These are phyloP conservation scores for Gila orcuttii DNA, from an alignment of 2,113 vertebrate species.

Conservation along the genomic window DNA sequence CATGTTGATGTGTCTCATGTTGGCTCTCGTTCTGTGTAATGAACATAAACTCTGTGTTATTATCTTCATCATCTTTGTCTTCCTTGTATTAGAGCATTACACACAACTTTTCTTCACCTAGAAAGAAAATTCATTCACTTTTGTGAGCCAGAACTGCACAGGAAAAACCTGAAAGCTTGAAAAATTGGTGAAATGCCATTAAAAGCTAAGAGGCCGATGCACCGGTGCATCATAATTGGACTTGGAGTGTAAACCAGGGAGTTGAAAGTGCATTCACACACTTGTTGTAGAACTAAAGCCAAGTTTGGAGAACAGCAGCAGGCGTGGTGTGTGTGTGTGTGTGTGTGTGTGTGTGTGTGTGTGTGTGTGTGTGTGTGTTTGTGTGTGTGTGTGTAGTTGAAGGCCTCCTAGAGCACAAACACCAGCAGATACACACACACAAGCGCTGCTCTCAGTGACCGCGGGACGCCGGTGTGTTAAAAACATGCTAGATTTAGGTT, in stretches of 20 bases:
- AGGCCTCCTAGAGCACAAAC: no score
- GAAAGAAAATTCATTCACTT: background rate
- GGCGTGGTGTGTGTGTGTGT: background rate
- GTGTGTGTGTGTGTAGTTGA: no score
- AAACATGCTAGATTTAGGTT: constrained; percentile 48
- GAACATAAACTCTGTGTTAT: no score
- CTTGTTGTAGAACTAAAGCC: background rate
- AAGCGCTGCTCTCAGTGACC: no score
- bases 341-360: background rate
- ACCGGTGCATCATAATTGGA: constrained; percentile 2
- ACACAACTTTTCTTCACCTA: background rate
- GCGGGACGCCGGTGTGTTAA: constrained; percentile 16
- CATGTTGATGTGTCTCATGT: no score
- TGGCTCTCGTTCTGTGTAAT: no score
- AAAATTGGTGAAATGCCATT: background rate
- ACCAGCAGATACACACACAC: no score
- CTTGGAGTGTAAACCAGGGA: constrained; percentile 18
- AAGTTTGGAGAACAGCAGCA: background rate
- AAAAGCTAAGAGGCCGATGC: constrained; percentile 2
- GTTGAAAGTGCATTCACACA: constrained; percentile 15
- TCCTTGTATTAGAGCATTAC: no score
- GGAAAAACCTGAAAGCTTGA: background rate
- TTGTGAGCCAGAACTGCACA: background rate
- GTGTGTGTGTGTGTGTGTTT: no score
- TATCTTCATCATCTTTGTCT: no score